Evolutionary conservation across 1,140 invertebrate species (phyloP), one percentile per base, ranked within the genome.

Genomic region (Neuroterus valhalla): DNA sequence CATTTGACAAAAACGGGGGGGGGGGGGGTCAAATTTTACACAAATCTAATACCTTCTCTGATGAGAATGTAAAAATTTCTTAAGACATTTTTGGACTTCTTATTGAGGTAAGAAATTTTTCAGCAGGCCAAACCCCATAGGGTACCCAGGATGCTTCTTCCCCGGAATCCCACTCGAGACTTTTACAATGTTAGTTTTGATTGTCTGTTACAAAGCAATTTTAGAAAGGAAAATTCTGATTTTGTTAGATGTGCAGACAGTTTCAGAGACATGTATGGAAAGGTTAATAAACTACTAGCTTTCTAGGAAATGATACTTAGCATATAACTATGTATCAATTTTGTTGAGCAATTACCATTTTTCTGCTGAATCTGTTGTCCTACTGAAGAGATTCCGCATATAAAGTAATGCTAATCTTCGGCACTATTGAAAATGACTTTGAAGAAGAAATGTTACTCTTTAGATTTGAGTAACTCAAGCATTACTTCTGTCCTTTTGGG

Each of bases 201-300:
- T 15, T 17, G 4, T 15, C n/a, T 50, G 46, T 17, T 2, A 17
- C 14, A 2, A 1, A 12, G n/a, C n/a, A 17, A n/a, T 17, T 15
- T 4, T 1, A 15, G 6, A 21, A 1, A 21, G 52, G 52, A 14
- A 62, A 62, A 62, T 62, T 62, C 23, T n/a, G n/a, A 38, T 62
- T 26, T 62, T 23, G 23, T 62, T 11, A 2, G 55, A 62, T 62
- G 55, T 31, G 55, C 26, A 62, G 26, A 62, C 55, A 23, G 31
- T 62, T 62, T 38, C 23, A 38, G 2, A 38, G 55, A 62, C 55
- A 31, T 48, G 55, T 62, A 62, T 62, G 23, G 55, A 62, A 62
- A 62, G 55, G 55, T 62, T 62, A 62, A 62, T 62, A 62, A 62
- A 62, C 23, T 62, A n/a, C 55, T n/a, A 62, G 55, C 55, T 62